These are phyloP conservation scores for Mohoua ochrocephala DNA, from an alignment of 2,113 vertebrate species.

Conservation along the genomic window DNA sequence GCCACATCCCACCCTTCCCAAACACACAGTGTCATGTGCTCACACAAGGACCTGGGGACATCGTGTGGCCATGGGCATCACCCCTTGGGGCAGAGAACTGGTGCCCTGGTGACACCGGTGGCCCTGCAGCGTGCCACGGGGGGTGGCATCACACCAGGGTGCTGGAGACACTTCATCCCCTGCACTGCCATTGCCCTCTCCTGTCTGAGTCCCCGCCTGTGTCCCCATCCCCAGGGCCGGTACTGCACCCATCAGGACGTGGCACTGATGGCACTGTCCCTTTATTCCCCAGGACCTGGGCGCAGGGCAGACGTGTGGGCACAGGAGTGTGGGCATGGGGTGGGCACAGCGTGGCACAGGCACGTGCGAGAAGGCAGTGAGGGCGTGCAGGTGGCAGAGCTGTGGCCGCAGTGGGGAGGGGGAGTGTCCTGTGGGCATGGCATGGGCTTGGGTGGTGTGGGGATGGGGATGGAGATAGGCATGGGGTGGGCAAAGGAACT, in stretches of 20 bases:
- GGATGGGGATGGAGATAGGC: too few species aligned
- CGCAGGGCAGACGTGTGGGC: rapidly evolving
- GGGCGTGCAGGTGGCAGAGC: not conserved
- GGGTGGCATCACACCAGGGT: not conserved
- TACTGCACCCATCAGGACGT: not conserved
- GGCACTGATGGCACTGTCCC: not conserved
- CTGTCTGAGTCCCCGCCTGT: not conserved
- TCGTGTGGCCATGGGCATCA: rapidly evolving
- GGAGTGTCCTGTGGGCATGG: not conserved
- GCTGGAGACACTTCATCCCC: not conserved
- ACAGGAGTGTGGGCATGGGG: not conserved
- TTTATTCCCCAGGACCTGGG: not conserved
- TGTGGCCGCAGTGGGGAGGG: too few species aligned
- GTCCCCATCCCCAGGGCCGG: not conserved
- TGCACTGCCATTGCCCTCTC: not conserved
- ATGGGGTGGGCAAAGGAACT: not conserved
- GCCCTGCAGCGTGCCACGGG: not conserved
- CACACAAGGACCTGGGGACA: not conserved
- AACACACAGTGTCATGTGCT: rapidly evolving
- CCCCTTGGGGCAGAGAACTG: not conserved
- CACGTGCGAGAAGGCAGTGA: too few species aligned
- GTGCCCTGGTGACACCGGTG: not conserved
- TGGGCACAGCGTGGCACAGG: not conserved
- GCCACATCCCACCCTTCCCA: not conserved
- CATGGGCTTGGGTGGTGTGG: not conserved